Base-by-base conservation (phyloP, 2,113 vertebrate species). In the Petromus typicus region DNA sequence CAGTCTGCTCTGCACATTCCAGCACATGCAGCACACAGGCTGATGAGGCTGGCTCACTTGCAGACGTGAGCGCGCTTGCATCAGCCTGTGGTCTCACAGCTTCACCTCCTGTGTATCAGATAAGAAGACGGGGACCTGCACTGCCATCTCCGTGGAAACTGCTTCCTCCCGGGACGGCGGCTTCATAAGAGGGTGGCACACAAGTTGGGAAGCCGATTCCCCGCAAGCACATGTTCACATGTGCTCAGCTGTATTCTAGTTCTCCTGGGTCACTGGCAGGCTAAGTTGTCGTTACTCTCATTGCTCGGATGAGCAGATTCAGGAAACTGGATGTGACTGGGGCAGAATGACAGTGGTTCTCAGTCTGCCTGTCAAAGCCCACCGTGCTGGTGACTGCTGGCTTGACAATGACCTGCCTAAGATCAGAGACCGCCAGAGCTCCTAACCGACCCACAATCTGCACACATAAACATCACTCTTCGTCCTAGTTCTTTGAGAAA, bases 271-370 rank as follows among this genome's bases (percentile, higher is more conserved):
- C 5, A 37, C 30, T 71, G 32, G 22, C 12, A 7, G 51, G 25
- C 17, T 6, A 22, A 1, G 25, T 2, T 16, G 23, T 5, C 22
- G 0, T 56, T 12, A 5, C 27, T 8, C 30, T 1, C 7, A 0
- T 32, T 10, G 30, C 25, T 16, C 16, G n/a, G 22, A 30, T 37
- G 1, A 30, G 40, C 37, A 27, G 7, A 37, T 11, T 13, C 5
- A 11, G n/a, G 80, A 48, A 7, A 23, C 17, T 16, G 34, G 0
- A 2, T 7, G 4, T 16, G 25, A 79, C 11, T 30, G 11, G 43
- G 30, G 6, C 14, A n/a, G 14, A 34, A 18, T 7, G 8, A 10
- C 54, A 3, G 1, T 32, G 25, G 56, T 4, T 17, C 3, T n/a
- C 22, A 6, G 16, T 2, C 13, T 11, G 0, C 2, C 10, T 20